A percentile compares a stretch with the other conserved stretches of the same genome.
These are phyloP conservation scores for Microcebus jonahi DNA, from an alignment of 2,113 vertebrate species.

Conservation along the genomic window DNA sequence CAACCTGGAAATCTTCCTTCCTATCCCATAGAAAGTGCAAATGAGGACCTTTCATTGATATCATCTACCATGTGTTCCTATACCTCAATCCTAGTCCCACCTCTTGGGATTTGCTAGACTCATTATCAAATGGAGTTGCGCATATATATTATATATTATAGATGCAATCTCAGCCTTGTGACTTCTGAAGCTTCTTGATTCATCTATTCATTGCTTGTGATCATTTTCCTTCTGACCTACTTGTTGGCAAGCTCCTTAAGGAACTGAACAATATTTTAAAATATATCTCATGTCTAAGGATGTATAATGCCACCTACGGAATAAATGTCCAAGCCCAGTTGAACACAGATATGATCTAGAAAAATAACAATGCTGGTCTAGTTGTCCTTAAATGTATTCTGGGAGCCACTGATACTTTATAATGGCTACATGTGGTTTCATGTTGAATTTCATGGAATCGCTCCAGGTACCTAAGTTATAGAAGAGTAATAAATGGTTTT, in stretches of 20 bases:
- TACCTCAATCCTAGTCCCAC: background rate
- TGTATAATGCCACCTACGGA: background rate
- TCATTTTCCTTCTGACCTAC: background rate
- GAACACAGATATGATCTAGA: background rate
- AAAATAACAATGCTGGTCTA: background rate
- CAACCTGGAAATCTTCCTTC: background rate
- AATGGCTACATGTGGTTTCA: background rate
- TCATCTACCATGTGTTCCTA: background rate
- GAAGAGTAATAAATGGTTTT: background rate
- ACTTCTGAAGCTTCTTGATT: background rate
- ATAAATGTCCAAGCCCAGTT: background rate
- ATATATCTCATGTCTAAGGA: background rate
- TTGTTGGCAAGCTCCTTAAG: background rate
- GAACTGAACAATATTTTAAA: background rate
- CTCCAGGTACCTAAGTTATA: background rate
- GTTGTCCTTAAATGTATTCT: background rate
- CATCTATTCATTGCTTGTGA: background rate
- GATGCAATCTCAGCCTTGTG: background rate
- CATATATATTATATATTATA: background rate
- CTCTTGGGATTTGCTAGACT: background rate
- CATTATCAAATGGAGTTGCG: background rate
- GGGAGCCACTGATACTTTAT: background rate
- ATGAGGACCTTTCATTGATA: background rate
- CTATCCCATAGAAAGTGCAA: background rate
- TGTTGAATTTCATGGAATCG: background rate